phyloP scores from a whole-genome alignment of 2,888 invertebrate genomes.

The Tyria jacobaeae region DNA sequence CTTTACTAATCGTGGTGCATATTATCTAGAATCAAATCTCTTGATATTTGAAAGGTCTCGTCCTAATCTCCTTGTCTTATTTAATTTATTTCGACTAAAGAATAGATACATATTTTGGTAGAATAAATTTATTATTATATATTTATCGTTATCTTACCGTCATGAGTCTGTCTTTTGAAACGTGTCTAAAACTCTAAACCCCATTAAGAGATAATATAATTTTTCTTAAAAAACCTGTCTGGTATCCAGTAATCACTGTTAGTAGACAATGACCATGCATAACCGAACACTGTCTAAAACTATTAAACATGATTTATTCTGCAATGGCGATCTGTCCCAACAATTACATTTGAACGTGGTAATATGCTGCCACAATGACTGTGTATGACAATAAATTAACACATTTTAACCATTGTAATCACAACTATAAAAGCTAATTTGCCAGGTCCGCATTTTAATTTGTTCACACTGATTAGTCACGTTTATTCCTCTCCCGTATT shows the following conservation, averaged over 20 bases:
- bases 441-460: constrained; percentile 23
- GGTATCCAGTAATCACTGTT: not conserved
- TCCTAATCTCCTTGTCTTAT: no score
- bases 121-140: no score
- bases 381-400: constrained; percentile 11
- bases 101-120: no score
- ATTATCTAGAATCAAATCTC: no score
- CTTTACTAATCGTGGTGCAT: not conserved
- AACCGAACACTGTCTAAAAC: no score
- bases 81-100: no score
- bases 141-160: no score
- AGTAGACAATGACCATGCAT: no score
- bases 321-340: not conserved
- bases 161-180: no score
- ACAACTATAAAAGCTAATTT: constrained; percentile 26
- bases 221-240: not conserved
- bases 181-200: no score
- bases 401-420: constrained; percentile 14
- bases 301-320: not conserved
- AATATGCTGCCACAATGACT: not conserved
- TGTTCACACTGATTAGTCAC: constrained; percentile 36
- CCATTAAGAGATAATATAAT: not conserved
- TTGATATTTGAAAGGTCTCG: no score
- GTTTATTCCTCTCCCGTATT: constrained; percentile 7
- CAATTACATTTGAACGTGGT: constrained; percentile 1